Conservation (phyloP, 2,797 vertebrate genomes). For the Cheirogaleus major region DNA sequence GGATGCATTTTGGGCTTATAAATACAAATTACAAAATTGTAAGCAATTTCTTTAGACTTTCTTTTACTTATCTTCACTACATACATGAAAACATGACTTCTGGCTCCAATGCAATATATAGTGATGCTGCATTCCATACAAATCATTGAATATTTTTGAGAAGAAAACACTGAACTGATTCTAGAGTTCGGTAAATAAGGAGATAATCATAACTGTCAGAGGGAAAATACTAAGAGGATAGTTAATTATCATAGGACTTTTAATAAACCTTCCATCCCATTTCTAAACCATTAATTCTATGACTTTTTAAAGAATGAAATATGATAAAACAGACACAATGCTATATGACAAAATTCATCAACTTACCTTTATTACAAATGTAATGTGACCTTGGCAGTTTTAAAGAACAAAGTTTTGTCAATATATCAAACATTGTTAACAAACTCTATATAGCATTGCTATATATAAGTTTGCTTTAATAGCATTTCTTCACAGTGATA, state of each 20-base stretch:
- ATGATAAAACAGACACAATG: slow-evolving; percentile 86
- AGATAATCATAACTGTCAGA: slow-evolving; percentile 90
- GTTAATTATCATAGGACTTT: slow-evolving; percentile 83
- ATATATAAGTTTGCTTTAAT: slow-evolving; percentile 91
- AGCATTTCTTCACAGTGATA: slow-evolving; percentile 99
- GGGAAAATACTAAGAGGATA: slow-evolving; percentile 86
- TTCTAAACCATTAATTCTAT: slow-evolving; percentile 84
- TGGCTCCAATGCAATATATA: slow-evolving; percentile 98
- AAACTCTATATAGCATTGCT: slow-evolving; percentile 90
- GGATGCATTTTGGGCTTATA: slow-evolving; percentile 40
- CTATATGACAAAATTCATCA: slow-evolving; percentile 70
- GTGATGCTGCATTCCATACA: slow-evolving; percentile 98
- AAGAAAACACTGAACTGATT: slow-evolving; percentile 91
- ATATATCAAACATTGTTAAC: slow-evolving; percentile 92
- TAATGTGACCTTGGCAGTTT: slow-evolving; percentile 94
- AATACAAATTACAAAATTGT: slow-evolving; percentile 71
- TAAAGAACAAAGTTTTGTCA: slow-evolving; percentile 91
- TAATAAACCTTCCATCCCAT: slow-evolving; percentile 72
- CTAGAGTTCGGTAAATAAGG: slow-evolving; percentile 89
- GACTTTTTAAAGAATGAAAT: slow-evolving; percentile 81
- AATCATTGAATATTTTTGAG: slow-evolving; percentile 92
- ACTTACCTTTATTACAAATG: slow-evolving; percentile 88
- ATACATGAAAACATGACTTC: slow-evolving; percentile 95
- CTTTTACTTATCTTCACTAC: slow-evolving; percentile 95
- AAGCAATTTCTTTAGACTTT: slow-evolving; percentile 83